Evolutionary conservation across 2,797 vertebrate species (phyloP), one percentile per base, ranked within the genome.

Genomic region (Eulemur rubriventer): DNA sequence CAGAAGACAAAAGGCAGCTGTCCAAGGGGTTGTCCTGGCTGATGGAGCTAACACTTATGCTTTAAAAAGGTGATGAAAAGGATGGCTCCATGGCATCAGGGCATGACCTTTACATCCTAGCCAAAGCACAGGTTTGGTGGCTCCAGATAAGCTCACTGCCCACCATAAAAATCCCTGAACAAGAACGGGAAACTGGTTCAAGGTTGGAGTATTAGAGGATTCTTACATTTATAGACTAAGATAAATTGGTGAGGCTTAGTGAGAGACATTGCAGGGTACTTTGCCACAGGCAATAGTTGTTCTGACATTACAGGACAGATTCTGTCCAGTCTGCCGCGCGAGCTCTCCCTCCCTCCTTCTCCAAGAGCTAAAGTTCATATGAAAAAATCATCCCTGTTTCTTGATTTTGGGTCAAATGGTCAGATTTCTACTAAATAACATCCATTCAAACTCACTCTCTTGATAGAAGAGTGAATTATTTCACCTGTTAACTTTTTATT

Each of bases 401-500:
- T 89, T 87, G 70, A 91, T 78, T 91, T 95, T 8, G 13, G 35
- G 26, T 14, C 28, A 9, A 84, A 73, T 30, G 38, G 24, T 92
- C n/a, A 33, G 6, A 92, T 94, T 89, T 87, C 69, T 97, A 33
- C 41, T 67, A 73, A 50, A 43, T 52, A 75, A 43, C 3, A 89
- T 67, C 57, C 86, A 95, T 0, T 35, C 35, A 84, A 95, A 93
- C 89, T 67, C 26, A 73, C 35, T 12, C 16, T 73, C n/a, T 86
- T 80, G 35, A 75, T 76, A 92, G 70, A 96, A 96, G 52, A 24
- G 33, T 46, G 4, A 69, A 73, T 95, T 86, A 57, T 59, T 90
- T 95, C 35, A 87, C 43, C 33, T 7, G 69, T 33, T 85, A 8
- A 87, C 97, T 98, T 43, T 96, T 73, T 95, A 95, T 93, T 6